Evolutionary conservation across 1,140 invertebrate genomes (phyloP), one percentile per base, ranked within the genome.

Genomic region (Heliconius himera): DNA sequence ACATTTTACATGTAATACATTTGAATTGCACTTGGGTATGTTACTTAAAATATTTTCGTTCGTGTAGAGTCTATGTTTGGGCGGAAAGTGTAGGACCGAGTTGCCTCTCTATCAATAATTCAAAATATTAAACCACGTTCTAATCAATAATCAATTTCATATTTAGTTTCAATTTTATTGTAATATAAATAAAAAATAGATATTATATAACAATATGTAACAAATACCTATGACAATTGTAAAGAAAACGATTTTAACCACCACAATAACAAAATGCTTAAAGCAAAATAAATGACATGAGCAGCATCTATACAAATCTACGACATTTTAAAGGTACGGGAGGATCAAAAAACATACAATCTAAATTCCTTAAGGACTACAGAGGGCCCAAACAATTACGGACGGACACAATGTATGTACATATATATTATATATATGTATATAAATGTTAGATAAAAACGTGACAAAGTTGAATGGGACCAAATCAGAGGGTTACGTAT

Each of bases 401-500:
- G 33, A 72, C 70, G 26, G 60, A 72, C 70, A 72, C 70, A 72
- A 72, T 72, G 18, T 72, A 41, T 72, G 1, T 72, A 72, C 13
- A 16, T 56, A 56, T 29, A 66, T 66, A 66, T 66, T 26, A 56
- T 66, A 66, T 66, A 36, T 75, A 66, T 76, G 18, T 76, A 76
- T 49, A 46, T 76, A 76, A 56, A 70, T 54, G 70, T 76, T 76
- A 76, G 70, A 60, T 73, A 77, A 46, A 46, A 77, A 76, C 74
- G 79, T 80, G 79, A 81, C 79, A 74, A 71, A 73, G 73, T 81
- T 81, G 80, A 80, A 82, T 82, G 71, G 83, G 73, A 26, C 76
- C 73, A 78, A 83, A 81, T 76, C 76, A 78, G 79, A 89, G 88
- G 88, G 88, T 87, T 80, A 76, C 77, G 51, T 77, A 84, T 89